Conservation (phyloP, 2,797 vertebrate species). For the Sebastes wilsoni region DNA sequence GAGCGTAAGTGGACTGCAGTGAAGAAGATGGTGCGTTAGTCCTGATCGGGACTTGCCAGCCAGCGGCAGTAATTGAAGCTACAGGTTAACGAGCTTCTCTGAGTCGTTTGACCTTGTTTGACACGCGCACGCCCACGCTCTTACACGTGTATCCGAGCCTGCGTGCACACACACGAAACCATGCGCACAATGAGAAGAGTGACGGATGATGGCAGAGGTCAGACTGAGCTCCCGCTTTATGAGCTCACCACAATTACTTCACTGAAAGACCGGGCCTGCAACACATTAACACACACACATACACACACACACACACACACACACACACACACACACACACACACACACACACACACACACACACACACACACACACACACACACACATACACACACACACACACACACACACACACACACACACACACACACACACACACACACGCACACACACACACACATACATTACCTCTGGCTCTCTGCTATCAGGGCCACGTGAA, state of each 20-base stretch:
- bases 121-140: constrained; percentile 6
- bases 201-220: constrained; percentile 46
- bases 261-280: neutral
- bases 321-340: neutral
- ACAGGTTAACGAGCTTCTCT: constrained; percentile 54
- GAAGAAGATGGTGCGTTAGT: neutral
- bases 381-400: neutral
- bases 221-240: constrained; percentile 34
- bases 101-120: constrained; percentile 41
- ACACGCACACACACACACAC: neutral
- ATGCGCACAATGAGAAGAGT: constrained; percentile 14
- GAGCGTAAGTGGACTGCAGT: neutral
- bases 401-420: neutral
- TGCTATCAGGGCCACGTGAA: constrained; percentile 93
- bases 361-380: neutral
- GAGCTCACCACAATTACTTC: constrained; percentile 34
- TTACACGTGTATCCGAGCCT: neutral
- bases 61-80: constrained; percentile 67
- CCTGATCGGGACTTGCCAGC: constrained; percentile 81
- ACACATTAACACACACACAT: constrained; percentile 4
- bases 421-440: neutral
- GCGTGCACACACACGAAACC: neutral
- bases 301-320: neutral
- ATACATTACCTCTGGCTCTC: constrained; percentile 93
- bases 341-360: neutral